These are phyloP conservation scores for Phortica magna DNA, from an alignment of 2,888 invertebrate genomes.

Conservation along the genomic window DNA sequence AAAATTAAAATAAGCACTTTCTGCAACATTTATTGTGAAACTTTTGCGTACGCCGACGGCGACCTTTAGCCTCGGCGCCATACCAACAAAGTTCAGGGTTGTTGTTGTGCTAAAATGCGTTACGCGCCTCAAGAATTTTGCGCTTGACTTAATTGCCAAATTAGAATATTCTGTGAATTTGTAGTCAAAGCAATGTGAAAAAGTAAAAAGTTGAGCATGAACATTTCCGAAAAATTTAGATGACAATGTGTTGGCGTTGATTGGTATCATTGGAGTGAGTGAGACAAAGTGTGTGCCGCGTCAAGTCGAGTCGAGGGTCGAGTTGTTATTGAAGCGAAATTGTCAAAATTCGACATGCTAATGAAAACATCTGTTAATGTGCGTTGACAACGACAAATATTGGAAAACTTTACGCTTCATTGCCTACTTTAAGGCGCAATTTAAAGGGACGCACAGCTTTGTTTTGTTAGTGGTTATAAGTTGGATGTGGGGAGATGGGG, in stretches of 20 bases:
- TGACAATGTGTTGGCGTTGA: conserved; percentile 36
- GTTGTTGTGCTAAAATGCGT: background rate
- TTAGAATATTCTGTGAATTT: conserved; percentile 62
- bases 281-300: background rate
- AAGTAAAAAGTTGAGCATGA: background rate
- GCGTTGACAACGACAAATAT: background rate
- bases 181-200: background rate
- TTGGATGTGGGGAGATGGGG: background rate
- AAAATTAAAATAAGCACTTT: conserved; percentile 1
- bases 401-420: background rate
- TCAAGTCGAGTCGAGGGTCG: background rate
- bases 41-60: background rate
- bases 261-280: conserved; percentile 47
- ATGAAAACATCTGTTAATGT: background rate
- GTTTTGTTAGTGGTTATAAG: background rate
- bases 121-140: background rate
- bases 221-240: background rate
- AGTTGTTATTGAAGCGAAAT: conserved; percentile 1
- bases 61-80: conserved; percentile 46
- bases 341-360: background rate
- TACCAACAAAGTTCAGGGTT: background rate
- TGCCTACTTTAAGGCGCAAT: background rate
- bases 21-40: conserved; percentile 16
- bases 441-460: background rate
- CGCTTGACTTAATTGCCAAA: conserved; percentile 73